Percentiles rank a stretch among this genome's conserved stretches.
Conservation (phyloP, 2,888 invertebrate species). For the Drosophila multiciliata region DNA sequence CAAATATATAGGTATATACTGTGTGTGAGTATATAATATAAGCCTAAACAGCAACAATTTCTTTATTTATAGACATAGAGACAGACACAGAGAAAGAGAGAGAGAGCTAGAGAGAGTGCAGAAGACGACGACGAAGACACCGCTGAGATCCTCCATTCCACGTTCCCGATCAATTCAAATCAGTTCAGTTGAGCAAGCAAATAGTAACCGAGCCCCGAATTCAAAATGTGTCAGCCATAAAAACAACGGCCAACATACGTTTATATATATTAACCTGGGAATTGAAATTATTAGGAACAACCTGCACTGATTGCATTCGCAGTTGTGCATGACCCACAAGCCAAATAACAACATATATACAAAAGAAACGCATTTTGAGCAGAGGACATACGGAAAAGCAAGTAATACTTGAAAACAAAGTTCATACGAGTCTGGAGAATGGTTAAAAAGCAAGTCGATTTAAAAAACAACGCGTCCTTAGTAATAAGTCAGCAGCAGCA, state of each 20-base stretch:
- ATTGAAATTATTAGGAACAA: not conserved
- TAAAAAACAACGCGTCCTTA: constrained; percentile 72
- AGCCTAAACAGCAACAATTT: constrained; percentile 47
- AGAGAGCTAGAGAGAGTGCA: not conserved
- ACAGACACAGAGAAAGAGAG: constrained; percentile 1
- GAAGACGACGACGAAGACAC: constrained; percentile 17
- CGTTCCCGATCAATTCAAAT: constrained; percentile 6
- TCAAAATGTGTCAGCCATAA: constrained; percentile 72
- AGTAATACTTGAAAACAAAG: constrained; percentile 62
- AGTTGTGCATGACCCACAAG: not conserved
- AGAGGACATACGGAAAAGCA: constrained; percentile 24
- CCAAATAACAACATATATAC: not conserved
- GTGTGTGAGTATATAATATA: constrained; percentile 26
- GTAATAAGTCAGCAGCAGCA: constrained; percentile 69
- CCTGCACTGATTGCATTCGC: not conserved
- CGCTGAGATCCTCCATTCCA: constrained; percentile 11
- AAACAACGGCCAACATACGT: constrained; percentile 15
- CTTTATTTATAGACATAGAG: constrained; percentile 57
- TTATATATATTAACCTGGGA: constrained; percentile 9
- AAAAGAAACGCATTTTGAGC: constrained; percentile 1
- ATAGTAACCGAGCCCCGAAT: constrained; percentile 28
- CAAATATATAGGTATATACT: constrained; percentile 9
- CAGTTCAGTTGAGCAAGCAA: constrained; percentile 31
- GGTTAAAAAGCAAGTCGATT: constrained; percentile 73
- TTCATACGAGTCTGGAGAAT: constrained; percentile 76